A percentile compares a stretch with the other conserved stretches of the same genome.
These are phyloP conservation scores for Ectemnius lituratus DNA, from an alignment of 2,888 invertebrate genomes.

Conservation along the genomic window DNA sequence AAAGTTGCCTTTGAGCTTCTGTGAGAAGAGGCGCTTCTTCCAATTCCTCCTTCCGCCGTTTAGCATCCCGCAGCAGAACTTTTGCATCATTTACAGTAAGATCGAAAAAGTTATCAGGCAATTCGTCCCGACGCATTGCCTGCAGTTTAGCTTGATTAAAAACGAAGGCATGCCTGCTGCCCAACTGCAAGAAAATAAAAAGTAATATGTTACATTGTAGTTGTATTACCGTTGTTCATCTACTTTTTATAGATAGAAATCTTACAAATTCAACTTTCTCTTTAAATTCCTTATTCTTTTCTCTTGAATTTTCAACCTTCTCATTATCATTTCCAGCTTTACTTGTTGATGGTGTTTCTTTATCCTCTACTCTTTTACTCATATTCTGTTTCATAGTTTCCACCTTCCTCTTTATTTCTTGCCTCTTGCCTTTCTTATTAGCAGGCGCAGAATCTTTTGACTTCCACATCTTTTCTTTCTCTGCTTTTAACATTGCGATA, in stretches of 20 bases:
- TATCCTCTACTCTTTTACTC: background rate
- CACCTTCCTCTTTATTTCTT: background rate
- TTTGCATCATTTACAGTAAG: constrained; percentile 90
- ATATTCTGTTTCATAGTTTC: constrained; percentile 8
- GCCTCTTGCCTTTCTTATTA: background rate
- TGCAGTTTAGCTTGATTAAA: constrained; percentile 82
- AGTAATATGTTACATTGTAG: too few species aligned
- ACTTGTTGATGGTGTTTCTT: constrained; percentile 5
- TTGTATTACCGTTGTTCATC: too few species aligned
- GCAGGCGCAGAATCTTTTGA: background rate
- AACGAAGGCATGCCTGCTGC: constrained; percentile 86
- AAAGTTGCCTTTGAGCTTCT: constrained; percentile 81
- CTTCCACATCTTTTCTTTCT: constrained; percentile 3
- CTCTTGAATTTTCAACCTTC: background rate
- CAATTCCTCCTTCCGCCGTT: constrained; percentile 81
- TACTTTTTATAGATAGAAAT: constrained; percentile 20
- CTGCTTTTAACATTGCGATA: background rate
- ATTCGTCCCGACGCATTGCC: constrained; percentile 83
- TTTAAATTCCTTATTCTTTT: constrained; percentile 17
- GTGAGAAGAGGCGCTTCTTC: constrained; percentile 89
- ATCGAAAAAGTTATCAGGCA: constrained; percentile 93
- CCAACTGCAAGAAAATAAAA: constrained; percentile 80
- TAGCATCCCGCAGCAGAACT: constrained; percentile 86
- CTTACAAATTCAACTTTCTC: constrained; percentile 62
- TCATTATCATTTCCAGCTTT: background rate